Evolutionary conservation across 2,888 invertebrate genomes (phyloP), one percentile per base, ranked within the genome.

Genomic region (Isoperla grammatica): DNA sequence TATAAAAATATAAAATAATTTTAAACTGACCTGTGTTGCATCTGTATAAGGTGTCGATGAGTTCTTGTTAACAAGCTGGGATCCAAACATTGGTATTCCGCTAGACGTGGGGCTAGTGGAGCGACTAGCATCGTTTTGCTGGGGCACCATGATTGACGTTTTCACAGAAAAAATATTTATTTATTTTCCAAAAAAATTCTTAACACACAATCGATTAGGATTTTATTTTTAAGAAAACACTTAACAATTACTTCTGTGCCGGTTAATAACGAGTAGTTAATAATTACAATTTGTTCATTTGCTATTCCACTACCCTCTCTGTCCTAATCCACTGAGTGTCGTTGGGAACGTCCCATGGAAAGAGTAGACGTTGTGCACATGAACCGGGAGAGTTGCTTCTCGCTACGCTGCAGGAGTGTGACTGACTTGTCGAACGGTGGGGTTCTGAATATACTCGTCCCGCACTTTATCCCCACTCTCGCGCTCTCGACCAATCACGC

Each of bases 11-110:
- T 29, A 29, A 29, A 6, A 46, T 2, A 13, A n/a, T 46, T 4
- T 55, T 56, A n/a, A 65, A 78, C 84, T 86, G 81, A 93, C 93
- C 90, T 92, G 90, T 70, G 97, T 98, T 65, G 97, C 97, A 82
- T 98, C 97, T 72, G 95, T 92, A 80, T 98, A 98, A 62, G 97
- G 97, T 62, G 96, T 97, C 57, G 86, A 81, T 35, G 95, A 95
- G 75, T 90, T 88, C 77, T 90, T 87, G 79, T 90, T 88, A 76
- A 96, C 88, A 70, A 88, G 82, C 75, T 91, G 88, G 60, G 95
- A 95, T 69, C 95, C 95, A 78, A 95, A 95, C 72, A 89, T 81
- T 67, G 86, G 84, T 68, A 80, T 78, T 69, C 82, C 82, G 74
- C 81, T 82, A 71, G 81, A 79, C 58, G 83, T 79, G 62, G 83